phyloP scores from a whole-genome alignment of 2,797 vertebrate species.

The Anguilla megastoma region DNA sequence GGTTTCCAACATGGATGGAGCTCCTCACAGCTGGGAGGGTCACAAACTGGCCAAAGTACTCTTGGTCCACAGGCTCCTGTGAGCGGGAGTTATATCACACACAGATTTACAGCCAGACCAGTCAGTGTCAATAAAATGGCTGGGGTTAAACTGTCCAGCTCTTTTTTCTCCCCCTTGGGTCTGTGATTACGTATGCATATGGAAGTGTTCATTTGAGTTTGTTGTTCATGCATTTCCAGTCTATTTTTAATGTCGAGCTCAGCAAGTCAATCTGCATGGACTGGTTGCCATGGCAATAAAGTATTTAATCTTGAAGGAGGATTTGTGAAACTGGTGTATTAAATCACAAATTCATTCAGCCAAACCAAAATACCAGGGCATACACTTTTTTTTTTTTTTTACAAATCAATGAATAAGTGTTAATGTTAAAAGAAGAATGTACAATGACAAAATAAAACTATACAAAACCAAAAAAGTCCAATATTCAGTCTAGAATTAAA shows the following conservation, averaged over 20 bases:
- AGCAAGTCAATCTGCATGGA: not conserved
- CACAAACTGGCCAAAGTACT: conserved; percentile 76
- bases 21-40: conserved; percentile 72
- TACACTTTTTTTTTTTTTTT: not conserved
- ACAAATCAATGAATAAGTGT: not conserved
- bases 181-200: not conserved
- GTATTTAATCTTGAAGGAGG: not conserved
- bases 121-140: not conserved
- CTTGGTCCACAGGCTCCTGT: conserved; percentile 77
- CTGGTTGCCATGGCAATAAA: not conserved
- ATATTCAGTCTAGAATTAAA: not conserved
- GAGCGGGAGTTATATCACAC: conserved; percentile 14
- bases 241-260: not conserved
- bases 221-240: not conserved
- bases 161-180: not conserved
- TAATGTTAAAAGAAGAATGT: not conserved
- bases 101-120: not conserved
- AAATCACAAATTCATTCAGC: not conserved
- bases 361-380: not conserved
- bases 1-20: conserved; percentile 83
- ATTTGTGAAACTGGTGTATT: not conserved
- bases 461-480: not conserved
- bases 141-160: not conserved
- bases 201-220: not conserved
- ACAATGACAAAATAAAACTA: not conserved